A percentile compares a stretch with the other conserved stretches of the same genome.
These are phyloP conservation scores for Hypocryptadius cinnamomeus DNA, from an alignment of 2,113 vertebrate genomes.

Conservation along the genomic window DNA sequence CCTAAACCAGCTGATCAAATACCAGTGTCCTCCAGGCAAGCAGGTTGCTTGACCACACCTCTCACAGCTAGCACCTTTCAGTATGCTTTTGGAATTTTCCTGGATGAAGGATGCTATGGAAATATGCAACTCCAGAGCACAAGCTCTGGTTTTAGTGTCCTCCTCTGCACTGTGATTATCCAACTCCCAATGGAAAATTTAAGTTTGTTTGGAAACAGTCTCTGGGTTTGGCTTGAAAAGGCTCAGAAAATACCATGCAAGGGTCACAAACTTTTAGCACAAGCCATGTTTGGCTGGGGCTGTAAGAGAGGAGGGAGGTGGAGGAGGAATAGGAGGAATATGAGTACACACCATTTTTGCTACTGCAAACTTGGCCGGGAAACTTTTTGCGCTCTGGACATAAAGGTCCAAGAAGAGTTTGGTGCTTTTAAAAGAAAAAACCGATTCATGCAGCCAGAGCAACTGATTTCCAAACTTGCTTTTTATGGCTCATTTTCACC, in stretches of 20 bases:
- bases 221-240: background rate
- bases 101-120: background rate
- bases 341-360: background rate
- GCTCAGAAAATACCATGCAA: background rate
- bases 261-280: background rate
- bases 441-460: background rate
- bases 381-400: background rate
- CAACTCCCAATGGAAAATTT: conserved; percentile 1
- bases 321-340: background rate
- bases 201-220: conserved; percentile 2
- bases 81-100: background rate
- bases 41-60: background rate
- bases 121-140: background rate
- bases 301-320: background rate
- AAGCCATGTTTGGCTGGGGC: background rate
- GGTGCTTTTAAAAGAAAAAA: background rate
- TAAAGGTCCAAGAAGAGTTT: background rate
- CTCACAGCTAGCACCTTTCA: background rate
- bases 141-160: background rate
- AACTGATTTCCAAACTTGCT: background rate
- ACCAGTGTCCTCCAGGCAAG: background rate
- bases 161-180: conserved; percentile 19
- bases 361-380: background rate
- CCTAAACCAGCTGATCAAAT: background rate
- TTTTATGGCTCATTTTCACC: background rate